Base-by-base conservation (phyloP, 2,113 vertebrate genomes). In the Chiloscyllium plagiosum region DNA sequence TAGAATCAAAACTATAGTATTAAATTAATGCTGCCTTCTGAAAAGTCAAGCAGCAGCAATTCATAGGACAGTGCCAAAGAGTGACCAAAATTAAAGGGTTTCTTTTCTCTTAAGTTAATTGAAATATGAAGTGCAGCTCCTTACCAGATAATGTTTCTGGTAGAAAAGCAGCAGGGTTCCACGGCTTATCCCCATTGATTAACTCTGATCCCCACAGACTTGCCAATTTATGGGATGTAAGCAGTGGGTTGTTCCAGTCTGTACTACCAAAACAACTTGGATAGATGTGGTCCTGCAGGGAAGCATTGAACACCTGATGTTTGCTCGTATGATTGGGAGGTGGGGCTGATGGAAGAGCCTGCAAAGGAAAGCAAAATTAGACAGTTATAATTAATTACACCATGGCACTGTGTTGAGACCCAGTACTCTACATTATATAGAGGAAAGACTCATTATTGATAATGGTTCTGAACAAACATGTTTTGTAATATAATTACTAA, bases 141-240 rank as follows among this genome's bases (percentile, higher is more conserved):
- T 98, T 97, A 99, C 99, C 98, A 97, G 99, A 98, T 96, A 99
- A 97, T 50, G 98, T 98, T 96, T 99, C 99, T 78, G 98, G 99
- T 96, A 99, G 97, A 98, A 99, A 98, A 68, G 99, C 97, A 96
- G 98, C 98, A 89, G 98, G 98, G 97, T 98, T 99, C 99, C 98
- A 99, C 98, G 98, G 98, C 97, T 99, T 98, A 96, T 98, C 94
- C 47, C 94, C 98, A 97, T 98, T 99, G 98, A 99, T 99, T 98
- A 99, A 98, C 96, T 99, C 98, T 96, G 99, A 98, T 96, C 98
- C 99, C 98, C 99, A 99, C 96, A 99, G 98, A 97, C 99, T 99
- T 97, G 99, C 98, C 96, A 99, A 99, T 97, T 99, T 99, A n/a
- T 98, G 98, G 0, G 98, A 98, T 96, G 98, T 97, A 96, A 98